Base-by-base conservation (phyloP, 2,888 invertebrate species). In the Sceliomorpha sp. region DNA sequence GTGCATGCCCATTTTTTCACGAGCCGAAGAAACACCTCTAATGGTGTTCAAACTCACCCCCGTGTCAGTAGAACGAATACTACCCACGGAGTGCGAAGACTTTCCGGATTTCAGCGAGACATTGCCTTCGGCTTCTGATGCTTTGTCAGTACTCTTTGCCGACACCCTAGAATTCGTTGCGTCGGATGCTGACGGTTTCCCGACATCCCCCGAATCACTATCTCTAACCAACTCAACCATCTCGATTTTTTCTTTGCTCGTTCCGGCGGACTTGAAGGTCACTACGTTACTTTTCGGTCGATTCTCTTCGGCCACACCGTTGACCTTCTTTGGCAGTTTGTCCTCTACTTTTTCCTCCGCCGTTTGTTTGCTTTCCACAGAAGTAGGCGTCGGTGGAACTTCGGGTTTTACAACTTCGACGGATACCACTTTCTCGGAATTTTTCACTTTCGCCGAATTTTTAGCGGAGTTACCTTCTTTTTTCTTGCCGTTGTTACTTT, bases 41-140 rank as follows among this genome's bases (percentile, higher is more conserved):
- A 87, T 86, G 1, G 88, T 88, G 58, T 88, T 80, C 14, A 88
- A 75, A 60, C 87, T 88, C 10, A 88, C 87, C 1, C 88, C 88
- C 2, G 88, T 88, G 58, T 88, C 88, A 20, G 84, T 85, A 0
- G 88, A 87, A 1, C 83, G 68, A 1, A 77, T 73, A 37, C 85
- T 86, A 9, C 78, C 81, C 17, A 79, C 72, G 1, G 87, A 86
- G 1, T 82, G 80, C 8, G 75, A 77, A 6, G 87, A 86, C 50
- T 78, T 56, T 0, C 78, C 81, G 1, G 85, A 84, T 36, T 79
- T 82, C 6, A 81, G 20, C 1, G 84, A 82, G 20, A 72, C 73
- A 34, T 53, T 64, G 17, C 70, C 66, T 47, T 42, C 75, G 59
- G 48, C 69, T 47, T 62, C 73, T 68, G 42, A 51, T 36, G 34